Base-by-base conservation (phyloP, 2,888 invertebrate genomes). In the Rotaria magnacalcarata region DNA sequence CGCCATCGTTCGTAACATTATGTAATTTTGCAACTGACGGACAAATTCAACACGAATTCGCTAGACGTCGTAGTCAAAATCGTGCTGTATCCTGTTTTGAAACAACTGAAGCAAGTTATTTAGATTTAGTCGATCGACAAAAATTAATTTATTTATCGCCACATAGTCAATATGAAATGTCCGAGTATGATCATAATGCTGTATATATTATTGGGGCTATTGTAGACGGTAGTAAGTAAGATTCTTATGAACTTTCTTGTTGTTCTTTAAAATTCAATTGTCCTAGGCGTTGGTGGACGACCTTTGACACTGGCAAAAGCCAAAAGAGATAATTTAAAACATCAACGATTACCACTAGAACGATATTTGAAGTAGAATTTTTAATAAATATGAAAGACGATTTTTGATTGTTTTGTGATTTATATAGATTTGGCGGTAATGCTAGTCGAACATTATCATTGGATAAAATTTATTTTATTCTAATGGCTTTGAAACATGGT, bases 381-480 rank as follows among this genome's bases (percentile, higher is more conserved):
- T 24, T 56, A 24, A 56, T 24, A 8, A 56, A 21, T 54, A 21
- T 54, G 54, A 24, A 56, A 24, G 24, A 3, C 24, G 1, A 0
- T 19, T 34, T 34, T 34, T 34, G 34, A 34, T 34, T 34, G 34
- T 34, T 34, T 27, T 16, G 16, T 34, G 3, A 16, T 67, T 27
- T 10, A 11, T 80, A 11, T 47, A 80, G 80, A n/a, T 80, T 80
- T 7, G 80, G 80, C 11, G 14, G 80, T 80, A 47, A n/a, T 43
- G 47, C 24, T 80, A n/a, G 10, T 11, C 43, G 47, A 11, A 5
- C 80, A 43, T 80, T 80, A 24, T 47, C 80, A 43, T 80, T 80
- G n/a, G 80, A 80, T 80, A 43, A 80, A 80, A 24, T 47, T n/a
- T 80, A 47, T 80, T 47, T 47, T 80, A 80, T 80, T n/a, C n/a